These are phyloP conservation scores for Drosophila prosaltans DNA, from an alignment of 1,140 invertebrate species.

Conservation along the genomic window DNA sequence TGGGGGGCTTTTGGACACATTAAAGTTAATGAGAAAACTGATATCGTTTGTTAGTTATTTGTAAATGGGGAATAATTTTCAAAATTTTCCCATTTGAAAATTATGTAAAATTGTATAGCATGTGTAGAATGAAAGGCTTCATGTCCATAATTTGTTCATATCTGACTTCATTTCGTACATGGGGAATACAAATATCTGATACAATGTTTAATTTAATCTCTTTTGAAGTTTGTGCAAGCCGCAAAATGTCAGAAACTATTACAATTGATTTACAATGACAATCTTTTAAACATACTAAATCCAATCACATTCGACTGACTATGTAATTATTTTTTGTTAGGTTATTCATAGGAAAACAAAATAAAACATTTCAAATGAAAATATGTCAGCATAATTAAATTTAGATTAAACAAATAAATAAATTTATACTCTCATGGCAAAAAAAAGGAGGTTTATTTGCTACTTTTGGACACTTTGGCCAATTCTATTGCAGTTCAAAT, in stretches of 20 bases:
- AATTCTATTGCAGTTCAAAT: too few relatives aligned
- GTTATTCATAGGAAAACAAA: too few relatives aligned
- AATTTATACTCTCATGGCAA: too few relatives aligned
- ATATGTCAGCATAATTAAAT: too few relatives aligned
- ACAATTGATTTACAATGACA: not conserved
- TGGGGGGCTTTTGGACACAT: constrained; percentile 29
- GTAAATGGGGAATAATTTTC: constrained; percentile 7
- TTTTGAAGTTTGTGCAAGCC: not conserved
- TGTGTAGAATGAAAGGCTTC: not conserved
- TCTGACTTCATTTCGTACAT: not conserved
- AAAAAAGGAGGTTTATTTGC: too few relatives aligned
- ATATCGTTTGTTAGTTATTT: constrained; percentile 24
- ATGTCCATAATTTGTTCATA: constrained; percentile 9
- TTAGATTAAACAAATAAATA: too few relatives aligned
- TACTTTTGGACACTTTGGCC: too few relatives aligned
- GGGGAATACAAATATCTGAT: not conserved
- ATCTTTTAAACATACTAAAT: not conserved
- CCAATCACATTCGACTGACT: not conserved
- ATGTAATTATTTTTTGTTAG: too few relatives aligned
- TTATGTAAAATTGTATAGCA: constrained; percentile 1
- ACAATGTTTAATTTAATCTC: not conserved
- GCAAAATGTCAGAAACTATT: not conserved
- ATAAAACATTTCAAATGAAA: too few relatives aligned
- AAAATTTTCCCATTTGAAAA: constrained; percentile 6
- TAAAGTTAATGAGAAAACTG: constrained; percentile 48